Base-by-base conservation (phyloP, 2,888 invertebrate genomes). In the Ectropis crepuscularia region DNA sequence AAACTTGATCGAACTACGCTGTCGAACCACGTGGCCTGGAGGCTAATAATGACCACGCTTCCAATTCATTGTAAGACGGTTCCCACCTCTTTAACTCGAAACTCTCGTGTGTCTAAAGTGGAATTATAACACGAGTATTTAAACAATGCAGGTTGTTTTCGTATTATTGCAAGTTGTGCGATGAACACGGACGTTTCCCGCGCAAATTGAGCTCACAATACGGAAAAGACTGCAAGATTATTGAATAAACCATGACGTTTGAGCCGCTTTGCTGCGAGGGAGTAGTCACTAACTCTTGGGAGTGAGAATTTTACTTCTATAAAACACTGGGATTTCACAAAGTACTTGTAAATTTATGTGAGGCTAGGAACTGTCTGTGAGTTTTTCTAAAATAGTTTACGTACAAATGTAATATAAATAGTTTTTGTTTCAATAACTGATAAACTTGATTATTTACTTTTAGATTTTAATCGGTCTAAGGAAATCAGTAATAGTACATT, bases 241-340 rank as follows among this genome's bases (percentile, higher is more conserved):
- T 67, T 72, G 72, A 72, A 72, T 72, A 72, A 72, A 69, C 69
- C 65, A 72, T 68, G 70, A 70, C 62, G 63, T 53, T 61, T 50
- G 70, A 67, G 67, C 63, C 67, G 63, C 61, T 67, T 65, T 67
- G 67, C 16, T 43, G 54, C 55, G 53, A 45, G 49, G 62, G 12
- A 61, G 51, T 50, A 54, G 61, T 61, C 48, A 50, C 63, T 16
- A 55, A 64, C 64, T 63, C 66, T 66, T 49, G 48, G 37, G 45
- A 48, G 49, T 50, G 46, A 37, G 47, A 61, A 47, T 57, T 58
- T 57, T 39, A 54, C 12, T 57, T 53, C 49, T 38, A 57, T 48
- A 45, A 55, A 59, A 50, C 60, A 47, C 48, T 53, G 50, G 50
- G 49, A 57, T 51, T 59, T 39, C 43, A 41, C 10, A 39, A 37